Conservation (phyloP, 1,140 invertebrate genomes). For the Apolygus lucorum region DNA sequence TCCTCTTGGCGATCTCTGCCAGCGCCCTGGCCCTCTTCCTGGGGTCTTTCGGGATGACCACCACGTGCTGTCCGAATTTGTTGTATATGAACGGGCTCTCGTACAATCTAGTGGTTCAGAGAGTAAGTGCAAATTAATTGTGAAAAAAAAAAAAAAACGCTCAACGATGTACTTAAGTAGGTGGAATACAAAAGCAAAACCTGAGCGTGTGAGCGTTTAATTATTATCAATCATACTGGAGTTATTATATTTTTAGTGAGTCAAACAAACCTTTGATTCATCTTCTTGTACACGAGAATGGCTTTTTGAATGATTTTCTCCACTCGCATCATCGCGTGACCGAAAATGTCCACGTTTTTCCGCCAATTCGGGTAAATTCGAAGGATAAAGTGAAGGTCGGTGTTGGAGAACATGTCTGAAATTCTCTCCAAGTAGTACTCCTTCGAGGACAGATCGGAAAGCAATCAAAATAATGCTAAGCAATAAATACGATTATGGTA, state of each 20-base stretch:
- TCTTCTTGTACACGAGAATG: constrained; percentile 5
- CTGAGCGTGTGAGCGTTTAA: no score
- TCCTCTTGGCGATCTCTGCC: background rate
- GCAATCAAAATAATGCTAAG: no score
- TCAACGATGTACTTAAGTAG: no score
- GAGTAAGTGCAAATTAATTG: no score
- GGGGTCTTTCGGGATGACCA: background rate
- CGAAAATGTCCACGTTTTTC: constrained; percentile 4
- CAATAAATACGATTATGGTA: no score
- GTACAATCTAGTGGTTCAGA: background rate
- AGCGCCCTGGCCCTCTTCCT: background rate
- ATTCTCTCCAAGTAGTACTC: constrained; percentile 3
- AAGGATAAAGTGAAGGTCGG: background rate
- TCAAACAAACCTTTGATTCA: no score
- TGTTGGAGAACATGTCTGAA: background rate
- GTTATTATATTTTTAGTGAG: no score
- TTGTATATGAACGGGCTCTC: constrained; percentile 5
- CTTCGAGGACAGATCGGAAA: no score
- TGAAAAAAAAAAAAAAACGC: no score
- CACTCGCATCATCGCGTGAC: constrained; percentile 8
- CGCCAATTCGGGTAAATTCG: background rate
- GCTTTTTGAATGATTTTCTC: background rate
- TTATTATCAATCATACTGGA: no score
- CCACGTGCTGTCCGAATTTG: constrained; percentile 5
- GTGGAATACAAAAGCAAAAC: no score